These are phyloP conservation scores for Chaitophorus viminalis DNA, from an alignment of 2,888 invertebrate genomes.

Conservation along the genomic window DNA sequence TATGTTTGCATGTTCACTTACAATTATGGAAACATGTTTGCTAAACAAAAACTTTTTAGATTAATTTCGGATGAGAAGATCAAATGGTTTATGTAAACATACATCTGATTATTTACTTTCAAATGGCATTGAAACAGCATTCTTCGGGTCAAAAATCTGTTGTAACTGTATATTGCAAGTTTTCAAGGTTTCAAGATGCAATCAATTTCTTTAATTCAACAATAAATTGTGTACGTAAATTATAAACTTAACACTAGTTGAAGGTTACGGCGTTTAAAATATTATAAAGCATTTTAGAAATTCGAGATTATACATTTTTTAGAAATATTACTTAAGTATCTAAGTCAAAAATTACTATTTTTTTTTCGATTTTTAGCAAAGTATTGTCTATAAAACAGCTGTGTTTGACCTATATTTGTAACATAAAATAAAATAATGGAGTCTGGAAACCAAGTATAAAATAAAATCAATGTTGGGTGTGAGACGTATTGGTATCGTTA, in stretches of 20 bases:
- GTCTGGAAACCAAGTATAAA: conserved; percentile 2
- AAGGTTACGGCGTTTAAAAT: neutral
- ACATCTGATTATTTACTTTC: conserved; percentile 16
- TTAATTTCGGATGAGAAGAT: conserved; percentile 8
- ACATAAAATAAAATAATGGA: neutral
- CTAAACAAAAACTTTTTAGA: neutral
- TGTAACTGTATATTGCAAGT: conserved; percentile 18
- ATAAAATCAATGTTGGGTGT: neutral
- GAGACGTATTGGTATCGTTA: neutral
- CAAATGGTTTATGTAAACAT: conserved; percentile 31
- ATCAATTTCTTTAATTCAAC: neutral
- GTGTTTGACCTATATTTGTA: conserved; percentile 20
- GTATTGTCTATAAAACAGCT: neutral
- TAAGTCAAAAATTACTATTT: neutral
- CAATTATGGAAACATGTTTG: neutral
- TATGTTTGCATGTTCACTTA: neutral
- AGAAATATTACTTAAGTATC: neutral
- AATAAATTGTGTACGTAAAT: neutral
- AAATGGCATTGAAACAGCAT: conserved; percentile 42
- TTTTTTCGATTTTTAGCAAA: neutral
- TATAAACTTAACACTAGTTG: neutral
- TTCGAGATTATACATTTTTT: neutral
- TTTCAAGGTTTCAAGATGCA: conserved; percentile 32
- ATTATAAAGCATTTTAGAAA: neutral
- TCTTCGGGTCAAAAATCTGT: conserved; percentile 31